Percentiles rank a stretch among this genome's conserved stretches.
These are phyloP conservation scores for Coelopa frigida DNA, from an alignment of 1,140 invertebrate genomes.

Conservation along the genomic window DNA sequence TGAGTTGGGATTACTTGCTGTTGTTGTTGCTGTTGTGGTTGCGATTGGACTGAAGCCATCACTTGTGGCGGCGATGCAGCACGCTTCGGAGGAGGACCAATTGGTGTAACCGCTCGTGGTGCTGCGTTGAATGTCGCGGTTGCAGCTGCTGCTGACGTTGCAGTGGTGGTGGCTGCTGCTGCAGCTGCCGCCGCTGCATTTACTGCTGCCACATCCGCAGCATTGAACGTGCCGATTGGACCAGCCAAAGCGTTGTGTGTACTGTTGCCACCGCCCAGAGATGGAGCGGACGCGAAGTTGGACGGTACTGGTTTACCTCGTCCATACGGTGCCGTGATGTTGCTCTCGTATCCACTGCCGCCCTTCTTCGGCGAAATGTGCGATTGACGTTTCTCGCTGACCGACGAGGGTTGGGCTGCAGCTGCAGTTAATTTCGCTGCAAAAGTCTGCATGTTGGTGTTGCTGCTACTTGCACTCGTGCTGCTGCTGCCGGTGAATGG, in stretches of 20 bases:
- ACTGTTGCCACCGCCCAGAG: constrained; percentile 41
- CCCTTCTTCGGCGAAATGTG: constrained; percentile 27
- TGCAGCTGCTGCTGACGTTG: constrained; percentile 8
- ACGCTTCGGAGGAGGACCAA: constrained; percentile 8
- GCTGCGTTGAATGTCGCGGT: too few species aligned
- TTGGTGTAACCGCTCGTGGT: constrained; percentile 6
- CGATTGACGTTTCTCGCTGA: neutral
- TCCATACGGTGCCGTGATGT: constrained; percentile 46
- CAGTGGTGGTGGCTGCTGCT: constrained; percentile 16
- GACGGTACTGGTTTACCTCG: constrained; percentile 42
- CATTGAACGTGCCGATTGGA: constrained; percentile 42
- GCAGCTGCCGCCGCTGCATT: constrained; percentile 32
- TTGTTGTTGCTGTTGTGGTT: neutral
- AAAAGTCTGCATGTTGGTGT: constrained; percentile 18
- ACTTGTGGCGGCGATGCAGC: neutral
- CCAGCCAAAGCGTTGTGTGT: constrained; percentile 36
- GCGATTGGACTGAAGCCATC: neutral
- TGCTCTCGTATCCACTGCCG: constrained; percentile 34
- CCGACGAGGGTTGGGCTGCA: neutral
- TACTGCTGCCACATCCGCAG: constrained; percentile 39
- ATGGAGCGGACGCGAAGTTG: constrained; percentile 35
- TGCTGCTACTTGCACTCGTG: constrained; percentile 2
- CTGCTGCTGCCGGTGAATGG: neutral
- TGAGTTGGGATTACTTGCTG: neutral
- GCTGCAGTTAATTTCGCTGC: constrained; percentile 14